A percentile compares a stretch with the other conserved stretches of the same genome.
These are phyloP conservation scores for Eurois occulta DNA, from an alignment of 2,888 invertebrate genomes.

Conservation along the genomic window DNA sequence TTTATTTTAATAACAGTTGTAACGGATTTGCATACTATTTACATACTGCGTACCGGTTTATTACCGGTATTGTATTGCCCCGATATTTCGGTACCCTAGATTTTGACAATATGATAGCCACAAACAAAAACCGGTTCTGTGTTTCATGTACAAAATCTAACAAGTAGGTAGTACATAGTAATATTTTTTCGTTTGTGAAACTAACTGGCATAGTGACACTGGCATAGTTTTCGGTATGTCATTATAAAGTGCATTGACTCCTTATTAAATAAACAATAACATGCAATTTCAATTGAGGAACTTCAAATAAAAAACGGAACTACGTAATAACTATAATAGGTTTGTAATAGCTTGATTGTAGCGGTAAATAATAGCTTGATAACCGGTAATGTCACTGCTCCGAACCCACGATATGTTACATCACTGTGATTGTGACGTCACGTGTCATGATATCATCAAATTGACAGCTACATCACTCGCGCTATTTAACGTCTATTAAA, in stretches of 20 bases:
- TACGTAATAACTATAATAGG: conserved; percentile 36
- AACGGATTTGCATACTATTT: conserved; percentile 58
- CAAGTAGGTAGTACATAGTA: conserved; percentile 1
- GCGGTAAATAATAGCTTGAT: conserved; percentile 32
- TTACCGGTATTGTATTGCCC: conserved; percentile 51
- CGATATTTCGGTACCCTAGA: conserved; percentile 49
- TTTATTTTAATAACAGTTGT: conserved; percentile 51
- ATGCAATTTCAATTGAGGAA: conserved; percentile 22
- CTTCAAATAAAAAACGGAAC: conserved; percentile 39
- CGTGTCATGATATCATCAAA: conserved; percentile 7
- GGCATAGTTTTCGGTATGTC: conserved; percentile 19
- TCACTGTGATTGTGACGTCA: conserved; percentile 48
- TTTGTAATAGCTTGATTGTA: conserved; percentile 44
- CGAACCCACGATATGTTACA: conserved; percentile 21
- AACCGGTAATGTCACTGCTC: conserved; percentile 33
- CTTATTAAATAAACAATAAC: conserved; percentile 27
- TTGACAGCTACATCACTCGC: not conserved
- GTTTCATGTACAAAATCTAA: conserved; percentile 3
- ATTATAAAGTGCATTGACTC: conserved; percentile 52
- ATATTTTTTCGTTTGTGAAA: not conserved
- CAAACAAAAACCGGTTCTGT: conserved; percentile 35
- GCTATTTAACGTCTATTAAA: not conserved
- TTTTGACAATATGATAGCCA: conserved; percentile 46
- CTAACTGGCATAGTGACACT: conserved; percentile 16
- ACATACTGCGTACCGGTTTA: conserved; percentile 43